phyloP scores from a whole-genome alignment of 2,888 invertebrate species.

The Hesperia comma region DNA sequence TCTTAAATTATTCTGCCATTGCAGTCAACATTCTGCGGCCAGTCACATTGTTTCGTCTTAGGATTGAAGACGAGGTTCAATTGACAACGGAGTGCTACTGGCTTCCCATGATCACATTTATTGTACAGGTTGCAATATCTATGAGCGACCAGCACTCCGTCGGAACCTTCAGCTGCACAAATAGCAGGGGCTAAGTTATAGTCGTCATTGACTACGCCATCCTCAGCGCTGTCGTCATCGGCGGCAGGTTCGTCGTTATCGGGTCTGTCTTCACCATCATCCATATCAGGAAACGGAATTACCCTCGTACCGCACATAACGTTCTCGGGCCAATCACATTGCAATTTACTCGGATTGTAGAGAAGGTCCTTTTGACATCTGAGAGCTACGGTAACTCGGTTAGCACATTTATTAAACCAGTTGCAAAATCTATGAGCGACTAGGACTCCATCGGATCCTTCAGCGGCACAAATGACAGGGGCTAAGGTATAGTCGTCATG shows the following conservation, averaged over 20 bases:
- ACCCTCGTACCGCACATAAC: constrained; percentile 56
- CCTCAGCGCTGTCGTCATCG: constrained; percentile 38
- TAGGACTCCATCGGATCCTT: constrained; percentile 49
- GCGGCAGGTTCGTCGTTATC: constrained; percentile 28
- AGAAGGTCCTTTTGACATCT: constrained; percentile 49
- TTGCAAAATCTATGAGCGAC: constrained; percentile 55
- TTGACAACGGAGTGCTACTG: constrained; percentile 45
- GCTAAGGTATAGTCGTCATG: constrained; percentile 48
- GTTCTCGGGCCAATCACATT: constrained; percentile 56
- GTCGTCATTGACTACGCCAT: constrained; percentile 35
- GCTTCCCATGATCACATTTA: constrained; percentile 44
- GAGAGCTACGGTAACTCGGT: constrained; percentile 48
- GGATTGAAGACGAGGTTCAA: constrained; percentile 49
- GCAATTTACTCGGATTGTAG: constrained; percentile 49
- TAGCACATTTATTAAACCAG: constrained; percentile 53
- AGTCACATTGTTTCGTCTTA: constrained; percentile 49
- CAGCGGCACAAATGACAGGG: constrained; percentile 47
- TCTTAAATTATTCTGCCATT: constrained; percentile 41
- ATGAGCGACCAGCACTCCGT: constrained; percentile 53
- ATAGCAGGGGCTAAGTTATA: constrained; percentile 43
- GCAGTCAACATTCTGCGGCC: constrained; percentile 52
- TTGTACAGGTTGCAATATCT: constrained; percentile 54
- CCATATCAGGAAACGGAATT: constrained; percentile 28
- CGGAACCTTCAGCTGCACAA: constrained; percentile 48
- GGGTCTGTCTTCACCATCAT: constrained; percentile 15